Evolutionary conservation across 1,140 invertebrate species (phyloP), one percentile per base, ranked within the genome.

Genomic region (Pantala flavescens): DNA sequence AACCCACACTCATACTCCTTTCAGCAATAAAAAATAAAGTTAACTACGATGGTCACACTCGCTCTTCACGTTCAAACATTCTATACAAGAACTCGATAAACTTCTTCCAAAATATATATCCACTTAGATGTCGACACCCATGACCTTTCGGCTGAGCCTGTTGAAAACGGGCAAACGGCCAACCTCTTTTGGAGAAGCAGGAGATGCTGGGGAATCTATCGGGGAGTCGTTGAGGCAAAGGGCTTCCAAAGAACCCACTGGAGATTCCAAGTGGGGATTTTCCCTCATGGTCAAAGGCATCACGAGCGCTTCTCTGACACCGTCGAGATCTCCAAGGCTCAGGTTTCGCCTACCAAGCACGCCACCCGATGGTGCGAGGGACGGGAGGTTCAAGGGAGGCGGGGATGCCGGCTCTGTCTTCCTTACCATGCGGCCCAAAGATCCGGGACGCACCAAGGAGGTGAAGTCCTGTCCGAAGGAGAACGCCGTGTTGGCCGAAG

Each of bases 141-240:
- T 63, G 49, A 63, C n/a, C 49, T 63, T 63, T 19, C 71, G 23
- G 80, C 88, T 89, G 77, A 91, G 86, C 74, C 88, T 87, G 82
- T 91, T 91, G 82, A 91, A 91, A 0, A 91, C 89, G 0, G 90
- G 90, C 79, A 91, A 82, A 73, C 90, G 81, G 5, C 79, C 79
- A 71, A 81, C 12, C 49, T 63, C 49, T 63, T 63, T 81, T 0
- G 83, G 83, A 0, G 83, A 83, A n/a, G 82, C 70, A 0, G 83
- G 83, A 0, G 83, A 82, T 77, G 80, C 86, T 78, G 78, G 87
- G 79, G 81, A 85, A 78, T 78, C 83, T 78, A 77, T 80, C 76
- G 77, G 73, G 28, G 84, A 81, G 7, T 80, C 71, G 16, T 75
- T 77, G 21, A 76, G 72, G 71, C 78, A 76, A 73, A 73, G 73